Conservation (phyloP, 2,888 invertebrate species). For the Pollenia labialis region DNA sequence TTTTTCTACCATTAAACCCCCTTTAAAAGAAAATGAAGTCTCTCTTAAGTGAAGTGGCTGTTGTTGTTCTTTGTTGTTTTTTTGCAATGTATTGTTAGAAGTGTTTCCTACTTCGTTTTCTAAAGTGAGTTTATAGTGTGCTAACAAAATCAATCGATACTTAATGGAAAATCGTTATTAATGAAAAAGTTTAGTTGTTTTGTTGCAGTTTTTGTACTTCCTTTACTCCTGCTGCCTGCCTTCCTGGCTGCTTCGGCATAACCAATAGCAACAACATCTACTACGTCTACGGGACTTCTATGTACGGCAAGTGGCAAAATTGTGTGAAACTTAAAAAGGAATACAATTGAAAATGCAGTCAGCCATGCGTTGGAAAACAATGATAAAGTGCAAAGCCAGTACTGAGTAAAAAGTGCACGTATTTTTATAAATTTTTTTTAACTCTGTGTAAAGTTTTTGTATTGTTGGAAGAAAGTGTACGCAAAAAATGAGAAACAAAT, state of each 20-base stretch:
- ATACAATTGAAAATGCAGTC: constrained; percentile 80
- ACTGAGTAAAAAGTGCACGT: constrained; percentile 68
- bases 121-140: constrained; percentile 75
- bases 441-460: constrained; percentile 60
- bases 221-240: constrained; percentile 23
- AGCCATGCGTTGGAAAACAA: constrained; percentile 81
- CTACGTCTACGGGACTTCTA: constrained; percentile 34
- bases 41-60: constrained; percentile 37
- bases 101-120: constrained; percentile 67
- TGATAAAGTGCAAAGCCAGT: constrained; percentile 79
- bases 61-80: constrained; percentile 58
- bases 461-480: constrained; percentile 57
- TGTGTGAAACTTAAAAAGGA: constrained; percentile 73
- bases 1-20: constrained; percentile 43
- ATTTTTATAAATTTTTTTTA: constrained; percentile 35
- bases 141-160: constrained; percentile 83
- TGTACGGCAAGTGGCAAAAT: constrained; percentile 65
- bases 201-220: constrained; percentile 41
- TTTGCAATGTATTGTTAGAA: constrained; percentile 66
- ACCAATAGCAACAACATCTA: constrained; percentile 43
- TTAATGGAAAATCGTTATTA: constrained; percentile 84
- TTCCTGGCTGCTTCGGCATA: constrained; percentile 18
- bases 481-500: constrained; percentile 10
- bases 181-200: constrained; percentile 81
- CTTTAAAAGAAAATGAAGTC: constrained; percentile 43